Base-by-base conservation (phyloP, 2,888 invertebrate species). In the Eupithecia inturbata region DNA sequence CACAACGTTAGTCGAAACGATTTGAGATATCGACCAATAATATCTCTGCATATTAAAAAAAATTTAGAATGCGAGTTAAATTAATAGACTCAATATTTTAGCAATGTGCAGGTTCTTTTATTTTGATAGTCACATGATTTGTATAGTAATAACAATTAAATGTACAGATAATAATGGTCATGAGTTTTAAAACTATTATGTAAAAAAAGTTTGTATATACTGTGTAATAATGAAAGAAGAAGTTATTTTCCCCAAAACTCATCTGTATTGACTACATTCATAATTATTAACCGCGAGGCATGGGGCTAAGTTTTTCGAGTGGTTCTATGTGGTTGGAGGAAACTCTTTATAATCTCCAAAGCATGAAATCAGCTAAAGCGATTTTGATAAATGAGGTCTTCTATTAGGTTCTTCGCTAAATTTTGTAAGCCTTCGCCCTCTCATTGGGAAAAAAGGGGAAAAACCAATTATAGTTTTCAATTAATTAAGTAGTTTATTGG, bases 11-110 rank as follows among this genome's bases (percentile, higher is more conserved):
- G 83, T 71, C 68, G 74, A 77, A 79, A 79, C 76, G 72, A 79
- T 83, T 84, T 85, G 83, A 85, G 80, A 84, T 87, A 87, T 84
- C 80, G 77, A 75, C 72, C 81, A 80, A 85, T 86, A 82, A 84
- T 81, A 79, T 82, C 84, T 82, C 80, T 82, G 83, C 82, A 83
- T 84, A 80, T 81, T 81, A 74, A 81, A 81, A 79, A 82, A 80
- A 81, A 82, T 84, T 81, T 28, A 68, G 77, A 77, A 80, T 78
- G 77, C 76, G 74, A 57, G 33, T 77, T 69, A 78, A 79, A 74
- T 76, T 81, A 81, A 75, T 79, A 71, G 76, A 64, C 72, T 28
- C 71, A 70, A 74, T 83, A 82, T 82, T 81, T 84, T 76, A 81
- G 72, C 72, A 77, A 36, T 71, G n/a, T n/a, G 75, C 69, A 72